These are phyloP conservation scores for Numenius phaeopus DNA, from an alignment of 2,797 vertebrate genomes.

Conservation along the genomic window DNA sequence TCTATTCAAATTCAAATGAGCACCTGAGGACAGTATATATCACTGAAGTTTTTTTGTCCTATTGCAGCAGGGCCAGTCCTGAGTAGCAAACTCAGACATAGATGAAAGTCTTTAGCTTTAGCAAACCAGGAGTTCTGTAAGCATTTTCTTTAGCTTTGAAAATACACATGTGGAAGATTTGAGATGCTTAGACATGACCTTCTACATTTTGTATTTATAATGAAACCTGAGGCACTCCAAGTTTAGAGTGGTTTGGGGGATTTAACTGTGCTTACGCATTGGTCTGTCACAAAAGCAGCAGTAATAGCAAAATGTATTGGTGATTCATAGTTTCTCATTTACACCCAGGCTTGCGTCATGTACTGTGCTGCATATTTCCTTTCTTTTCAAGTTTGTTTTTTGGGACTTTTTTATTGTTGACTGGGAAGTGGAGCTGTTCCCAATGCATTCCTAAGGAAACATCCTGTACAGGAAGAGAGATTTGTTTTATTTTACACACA, in stretches of 20 bases:
- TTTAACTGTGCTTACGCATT: neutral
- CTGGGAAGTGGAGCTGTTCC: conserved; percentile 39
- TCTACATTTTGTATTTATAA: neutral
- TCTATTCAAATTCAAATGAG: neutral
- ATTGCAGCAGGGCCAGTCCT: neutral
- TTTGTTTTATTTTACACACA: conserved; percentile 40
- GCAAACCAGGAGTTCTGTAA: neutral
- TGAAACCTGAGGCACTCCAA: neutral
- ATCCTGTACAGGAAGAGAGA: conserved; percentile 51
- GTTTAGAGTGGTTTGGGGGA: neutral
- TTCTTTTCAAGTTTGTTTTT: conserved; percentile 59
- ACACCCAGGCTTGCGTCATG: conserved; percentile 35
- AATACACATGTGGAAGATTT: neutral
- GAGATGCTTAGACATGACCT: neutral
- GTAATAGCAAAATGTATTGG: neutral
- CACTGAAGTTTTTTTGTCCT: neutral
- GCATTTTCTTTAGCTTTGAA: neutral
- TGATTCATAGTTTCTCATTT: conserved; percentile 47
- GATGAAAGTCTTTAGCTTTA: neutral
- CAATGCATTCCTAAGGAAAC: conserved; percentile 11
- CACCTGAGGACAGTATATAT: neutral
- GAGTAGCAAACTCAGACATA: neutral
- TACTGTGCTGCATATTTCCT: neutral
- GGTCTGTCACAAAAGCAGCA: neutral
- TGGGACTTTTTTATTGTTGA: neutral